A percentile compares a stretch with the other conserved stretches of the same genome.
These are phyloP conservation scores for Salvelinus namaycush DNA, from an alignment of 2,113 vertebrate genomes.

Conservation along the genomic window DNA sequence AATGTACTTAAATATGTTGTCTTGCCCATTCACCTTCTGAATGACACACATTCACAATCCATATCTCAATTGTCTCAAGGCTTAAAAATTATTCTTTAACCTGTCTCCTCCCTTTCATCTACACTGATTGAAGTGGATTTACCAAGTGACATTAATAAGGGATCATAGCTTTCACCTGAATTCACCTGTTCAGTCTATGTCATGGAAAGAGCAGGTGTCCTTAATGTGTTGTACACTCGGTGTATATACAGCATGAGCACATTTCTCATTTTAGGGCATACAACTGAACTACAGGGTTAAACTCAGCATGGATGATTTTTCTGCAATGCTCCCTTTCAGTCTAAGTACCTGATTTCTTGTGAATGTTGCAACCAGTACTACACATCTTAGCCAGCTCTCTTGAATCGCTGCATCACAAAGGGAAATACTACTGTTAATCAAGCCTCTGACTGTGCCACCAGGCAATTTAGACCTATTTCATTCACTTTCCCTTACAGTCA, in stretches of 20 bases:
- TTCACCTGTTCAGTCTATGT: no score
- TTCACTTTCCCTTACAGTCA: constrained; percentile 68
- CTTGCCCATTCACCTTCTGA: no score
- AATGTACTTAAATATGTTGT: no score
- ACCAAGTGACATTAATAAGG: no score
- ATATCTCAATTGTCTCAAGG: no score
- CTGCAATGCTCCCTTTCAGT: constrained; percentile 31
- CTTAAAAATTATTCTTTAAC: no score
- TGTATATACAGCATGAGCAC: background rate
- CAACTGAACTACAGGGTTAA: constrained; percentile 6
- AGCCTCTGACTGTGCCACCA: constrained; percentile 66
- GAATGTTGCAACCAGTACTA: constrained; percentile 32
- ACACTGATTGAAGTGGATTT: no score
- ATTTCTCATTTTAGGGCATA: background rate
- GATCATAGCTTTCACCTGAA: no score
- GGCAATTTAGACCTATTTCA: constrained; percentile 72
- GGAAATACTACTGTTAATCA: constrained; percentile 75
- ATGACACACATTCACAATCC: no score
- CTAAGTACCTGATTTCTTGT: constrained; percentile 63
- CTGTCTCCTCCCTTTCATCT: no score
- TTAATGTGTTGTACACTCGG: no score
- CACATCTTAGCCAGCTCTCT: constrained; percentile 60
- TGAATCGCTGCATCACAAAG: constrained; percentile 72
- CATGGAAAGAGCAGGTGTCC: no score
- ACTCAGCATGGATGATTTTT: constrained; percentile 11